A percentile compares a stretch with the other conserved stretches of the same genome.
Evolutionary conservation across 2,113 vertebrate species (phyloP).

Genomic region (Salminus brasiliensis): DNA sequence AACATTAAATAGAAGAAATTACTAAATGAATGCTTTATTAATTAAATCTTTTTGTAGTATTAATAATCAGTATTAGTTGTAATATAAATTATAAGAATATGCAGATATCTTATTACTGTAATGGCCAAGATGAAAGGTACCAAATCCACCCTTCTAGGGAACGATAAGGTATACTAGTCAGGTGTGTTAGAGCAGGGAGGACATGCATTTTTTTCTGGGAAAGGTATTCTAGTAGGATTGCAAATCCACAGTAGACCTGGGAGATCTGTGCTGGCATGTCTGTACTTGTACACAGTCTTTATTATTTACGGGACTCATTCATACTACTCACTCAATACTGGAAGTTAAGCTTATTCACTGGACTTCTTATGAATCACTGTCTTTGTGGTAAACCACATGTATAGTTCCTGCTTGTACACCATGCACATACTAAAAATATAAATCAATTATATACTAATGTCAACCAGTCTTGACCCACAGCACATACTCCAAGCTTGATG

Average conservation of each 20-base stretch:
- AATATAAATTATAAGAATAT: too few species aligned
- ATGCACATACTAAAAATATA: neutral
- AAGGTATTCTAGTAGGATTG: too few species aligned
- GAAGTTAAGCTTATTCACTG: neutral
- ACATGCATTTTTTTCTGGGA: neutral
- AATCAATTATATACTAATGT: neutral
- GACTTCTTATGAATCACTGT: neutral
- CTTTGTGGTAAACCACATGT: neutral
- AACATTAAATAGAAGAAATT: too few species aligned
- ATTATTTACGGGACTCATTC: neutral
- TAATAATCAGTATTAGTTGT: too few species aligned
- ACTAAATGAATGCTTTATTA: too few species aligned
- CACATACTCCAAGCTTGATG: too few species aligned
- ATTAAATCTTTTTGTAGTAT: too few species aligned
- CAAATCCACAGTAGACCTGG: neutral
- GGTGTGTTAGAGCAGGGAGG: too few species aligned
- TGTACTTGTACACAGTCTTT: constrained; percentile 4
- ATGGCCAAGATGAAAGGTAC: too few species aligned
- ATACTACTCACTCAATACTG: neutral
- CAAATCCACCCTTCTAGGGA: too few species aligned
- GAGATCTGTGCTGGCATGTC: neutral
- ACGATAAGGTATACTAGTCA: too few species aligned
- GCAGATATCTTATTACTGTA: too few species aligned
- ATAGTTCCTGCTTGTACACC: neutral
- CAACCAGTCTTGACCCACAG: neutral